Conservation (phyloP, 1,140 invertebrate species). For the Metopolophium dirhodum region DNA sequence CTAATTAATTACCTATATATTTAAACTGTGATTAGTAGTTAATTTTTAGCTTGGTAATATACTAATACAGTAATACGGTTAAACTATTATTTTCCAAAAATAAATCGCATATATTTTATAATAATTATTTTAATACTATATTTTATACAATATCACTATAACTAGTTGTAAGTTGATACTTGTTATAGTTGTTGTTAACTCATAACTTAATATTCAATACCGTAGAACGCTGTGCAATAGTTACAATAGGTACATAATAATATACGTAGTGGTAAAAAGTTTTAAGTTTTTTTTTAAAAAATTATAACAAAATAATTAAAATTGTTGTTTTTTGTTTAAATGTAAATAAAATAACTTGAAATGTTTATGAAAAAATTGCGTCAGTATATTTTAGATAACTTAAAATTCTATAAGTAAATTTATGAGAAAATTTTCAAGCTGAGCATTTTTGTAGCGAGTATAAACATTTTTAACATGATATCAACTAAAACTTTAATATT, state of each 20-base stretch:
- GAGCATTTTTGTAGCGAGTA: background rate
- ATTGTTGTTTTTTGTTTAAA: background rate
- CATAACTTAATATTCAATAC: background rate
- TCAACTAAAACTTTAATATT: background rate
- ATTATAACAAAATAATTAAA: background rate
- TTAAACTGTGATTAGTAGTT: too few relatives aligned
- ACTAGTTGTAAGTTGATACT: too few relatives aligned
- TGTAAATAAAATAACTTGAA: background rate
- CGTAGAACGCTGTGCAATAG: background rate
- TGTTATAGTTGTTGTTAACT: too few relatives aligned
- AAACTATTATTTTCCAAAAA: too few relatives aligned
- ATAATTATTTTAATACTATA: background rate
- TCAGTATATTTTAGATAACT: background rate
- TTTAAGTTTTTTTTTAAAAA: too few relatives aligned
- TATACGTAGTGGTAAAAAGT: background rate
- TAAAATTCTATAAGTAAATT: background rate
- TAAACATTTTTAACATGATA: background rate
- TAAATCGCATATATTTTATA: too few relatives aligned
- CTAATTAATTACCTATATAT: too few relatives aligned
- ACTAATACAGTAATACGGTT: too few relatives aligned
- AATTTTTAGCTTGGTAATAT: too few relatives aligned
- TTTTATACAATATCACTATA: background rate
- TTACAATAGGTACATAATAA: background rate
- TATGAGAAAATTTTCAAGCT: background rate
- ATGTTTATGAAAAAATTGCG: background rate